Percentiles rank a stretch among this genome's conserved stretches.
Conservation (phyloP, 2,888 invertebrate species). For the Lasius platythorax region DNA sequence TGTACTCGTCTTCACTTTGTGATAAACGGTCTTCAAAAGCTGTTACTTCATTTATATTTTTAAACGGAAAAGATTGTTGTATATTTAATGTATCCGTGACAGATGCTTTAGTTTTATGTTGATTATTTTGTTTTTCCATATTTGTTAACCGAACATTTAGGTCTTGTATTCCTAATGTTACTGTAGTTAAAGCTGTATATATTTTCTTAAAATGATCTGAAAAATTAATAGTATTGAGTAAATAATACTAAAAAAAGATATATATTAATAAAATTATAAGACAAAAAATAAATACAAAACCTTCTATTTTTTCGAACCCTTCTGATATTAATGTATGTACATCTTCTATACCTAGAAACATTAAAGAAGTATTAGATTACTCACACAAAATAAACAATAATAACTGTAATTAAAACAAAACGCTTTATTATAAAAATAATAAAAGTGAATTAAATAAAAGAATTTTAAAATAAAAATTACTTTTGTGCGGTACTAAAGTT, state of each 20-base stretch:
- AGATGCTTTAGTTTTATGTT: not conserved
- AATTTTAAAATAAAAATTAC: slow-evolving; percentile 1
- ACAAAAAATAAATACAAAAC: slow-evolving; percentile 3
- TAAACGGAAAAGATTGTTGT: too few relatives aligned
- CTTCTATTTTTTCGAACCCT: not conserved
- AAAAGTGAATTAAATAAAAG: not conserved
- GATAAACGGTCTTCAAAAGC: too few relatives aligned
- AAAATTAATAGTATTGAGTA: too few relatives aligned
- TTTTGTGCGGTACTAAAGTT: slow-evolving; percentile 20
- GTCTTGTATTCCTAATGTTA: too few relatives aligned
- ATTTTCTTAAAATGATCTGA: too few relatives aligned
- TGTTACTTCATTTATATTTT: too few relatives aligned
- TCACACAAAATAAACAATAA: slow-evolving; percentile 5
- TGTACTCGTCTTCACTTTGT: too few relatives aligned
- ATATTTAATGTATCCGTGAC: too few relatives aligned
- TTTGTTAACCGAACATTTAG: too few relatives aligned
- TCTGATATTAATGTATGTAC: not conserved
- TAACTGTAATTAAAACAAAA: not conserved
- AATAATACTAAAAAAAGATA: too few relatives aligned
- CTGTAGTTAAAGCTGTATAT: too few relatives aligned
- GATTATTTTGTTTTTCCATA: slow-evolving; percentile 3
- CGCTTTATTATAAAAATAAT: not conserved
- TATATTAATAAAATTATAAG: slow-evolving; percentile 15
- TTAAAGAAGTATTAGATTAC: not conserved
- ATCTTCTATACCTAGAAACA: slow-evolving; percentile 2